Evolutionary conservation across 2,888 invertebrate genomes (phyloP).

Genomic region (Drosophila paramelanica): DNA sequence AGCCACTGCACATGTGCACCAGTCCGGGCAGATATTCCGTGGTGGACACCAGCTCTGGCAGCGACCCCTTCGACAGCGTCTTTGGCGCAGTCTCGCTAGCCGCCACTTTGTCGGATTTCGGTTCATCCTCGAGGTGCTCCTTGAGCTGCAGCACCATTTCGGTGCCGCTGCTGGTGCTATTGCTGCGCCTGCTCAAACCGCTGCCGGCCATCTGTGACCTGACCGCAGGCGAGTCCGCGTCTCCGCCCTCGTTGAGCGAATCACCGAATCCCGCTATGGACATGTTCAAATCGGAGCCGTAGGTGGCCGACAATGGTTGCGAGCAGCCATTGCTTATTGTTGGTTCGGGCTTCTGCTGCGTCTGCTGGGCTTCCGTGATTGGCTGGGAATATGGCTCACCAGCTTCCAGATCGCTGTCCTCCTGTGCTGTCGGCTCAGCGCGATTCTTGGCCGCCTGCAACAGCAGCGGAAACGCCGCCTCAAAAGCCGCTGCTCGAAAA

Average conservation of each 20-base stretch:
- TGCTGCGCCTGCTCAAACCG: slow-evolving; percentile 27
- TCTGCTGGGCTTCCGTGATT: neutral
- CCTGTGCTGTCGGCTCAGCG: slow-evolving; percentile 4
- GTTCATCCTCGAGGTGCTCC: slow-evolving; percentile 29
- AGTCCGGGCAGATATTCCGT: slow-evolving; percentile 97
- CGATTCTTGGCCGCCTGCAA: slow-evolving; percentile 40
- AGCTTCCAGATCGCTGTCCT: slow-evolving; percentile 16
- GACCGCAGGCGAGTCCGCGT: slow-evolving; percentile 21
- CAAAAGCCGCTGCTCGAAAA: slow-evolving; percentile 84
- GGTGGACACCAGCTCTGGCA: slow-evolving; percentile 89
- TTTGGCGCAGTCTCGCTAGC: slow-evolving; percentile 4
- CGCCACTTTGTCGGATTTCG: neutral
- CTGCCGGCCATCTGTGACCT: slow-evolving; percentile 34
- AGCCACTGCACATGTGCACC: slow-evolving; percentile 92
- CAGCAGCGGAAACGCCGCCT: slow-evolving; percentile 75
- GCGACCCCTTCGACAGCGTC: slow-evolving; percentile 84
- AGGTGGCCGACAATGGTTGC: slow-evolving; percentile 64
- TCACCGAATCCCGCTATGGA: slow-evolving; percentile 65
- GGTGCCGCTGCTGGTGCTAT: slow-evolving; percentile 42
- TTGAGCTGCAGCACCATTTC: slow-evolving; percentile 82
- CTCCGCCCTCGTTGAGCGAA: slow-evolving; percentile 39
- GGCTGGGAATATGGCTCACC: slow-evolving; percentile 37
- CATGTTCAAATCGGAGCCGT: slow-evolving; percentile 70
- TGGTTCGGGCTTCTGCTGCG: slow-evolving; percentile 14
- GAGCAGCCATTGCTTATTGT: slow-evolving; percentile 57